A percentile compares a stretch with the other conserved stretches of the same genome.
These are phyloP conservation scores for Forbesichthys agassizii DNA, from an alignment of 2,113 vertebrate genomes.

Conservation along the genomic window DNA sequence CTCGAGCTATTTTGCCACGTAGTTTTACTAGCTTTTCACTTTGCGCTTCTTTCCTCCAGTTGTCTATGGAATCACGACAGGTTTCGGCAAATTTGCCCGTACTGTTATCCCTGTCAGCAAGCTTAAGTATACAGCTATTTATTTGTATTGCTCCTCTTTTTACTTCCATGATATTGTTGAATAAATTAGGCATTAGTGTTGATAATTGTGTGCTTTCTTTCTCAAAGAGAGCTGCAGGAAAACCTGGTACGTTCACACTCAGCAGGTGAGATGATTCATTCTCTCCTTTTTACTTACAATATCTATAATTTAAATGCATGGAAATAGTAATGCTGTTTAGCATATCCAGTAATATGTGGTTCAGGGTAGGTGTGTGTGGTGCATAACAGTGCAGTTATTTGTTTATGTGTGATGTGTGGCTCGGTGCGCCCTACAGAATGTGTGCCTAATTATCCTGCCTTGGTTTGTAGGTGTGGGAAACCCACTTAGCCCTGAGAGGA, in stretches of 20 bases:
- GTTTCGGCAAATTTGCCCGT: slow-evolving; percentile 97
- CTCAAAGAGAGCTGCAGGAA: slow-evolving; percentile 90
- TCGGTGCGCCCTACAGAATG: no score
- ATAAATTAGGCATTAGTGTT: neutral
- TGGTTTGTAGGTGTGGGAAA: slow-evolving; percentile 88
- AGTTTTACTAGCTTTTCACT: neutral
- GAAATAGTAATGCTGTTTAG: no score
- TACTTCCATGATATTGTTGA: neutral
- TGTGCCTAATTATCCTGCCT: slow-evolving; percentile 16
- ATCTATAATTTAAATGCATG: no score
- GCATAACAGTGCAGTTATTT: neutral
- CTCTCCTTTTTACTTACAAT: no score
- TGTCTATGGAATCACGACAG: slow-evolving; percentile 97
- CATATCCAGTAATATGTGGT: no score
- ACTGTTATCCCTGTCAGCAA: slow-evolving; percentile 92
- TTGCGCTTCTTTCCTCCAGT: slow-evolving; percentile 74
- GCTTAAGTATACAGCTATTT: slow-evolving; percentile 79
- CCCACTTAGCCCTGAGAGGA: slow-evolving; percentile 90
- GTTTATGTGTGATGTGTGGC: no score
- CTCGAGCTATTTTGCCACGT: neutral
- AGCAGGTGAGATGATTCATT: slow-evolving; percentile 79
- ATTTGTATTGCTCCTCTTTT: slow-evolving; percentile 7
- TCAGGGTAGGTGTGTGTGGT: no score
- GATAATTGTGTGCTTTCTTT: slow-evolving; percentile 29
- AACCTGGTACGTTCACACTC: slow-evolving; percentile 97